Evolutionary conservation across 2,113 vertebrate genomes (phyloP).

Genomic region (Corythoichthys haematopterus): DNA sequence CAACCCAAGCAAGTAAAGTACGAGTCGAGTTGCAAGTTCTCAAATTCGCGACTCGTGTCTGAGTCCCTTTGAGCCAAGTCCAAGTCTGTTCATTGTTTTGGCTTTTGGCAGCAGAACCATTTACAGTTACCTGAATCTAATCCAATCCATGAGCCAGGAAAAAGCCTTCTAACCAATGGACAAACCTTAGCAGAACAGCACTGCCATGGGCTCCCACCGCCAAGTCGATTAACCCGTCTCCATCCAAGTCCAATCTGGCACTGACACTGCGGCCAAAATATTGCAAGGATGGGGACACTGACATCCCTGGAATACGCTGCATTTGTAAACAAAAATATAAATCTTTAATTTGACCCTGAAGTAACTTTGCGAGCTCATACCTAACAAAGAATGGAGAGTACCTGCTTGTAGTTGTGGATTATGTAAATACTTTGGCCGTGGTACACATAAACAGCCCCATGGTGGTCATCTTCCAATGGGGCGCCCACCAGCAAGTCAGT

Average conservation of each 20-base stretch:
- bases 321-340: constrained; percentile 5
- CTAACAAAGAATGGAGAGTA: constrained; percentile 26
- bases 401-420: constrained; percentile 78
- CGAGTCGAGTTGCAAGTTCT: no score
- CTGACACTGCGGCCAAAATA: constrained; percentile 94
- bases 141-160: neutral
- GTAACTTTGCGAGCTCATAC: neutral
- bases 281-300: constrained; percentile 72
- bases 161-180: neutral
- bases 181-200: constrained; percentile 79
- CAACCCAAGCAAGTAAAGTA: no score
- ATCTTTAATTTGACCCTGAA: constrained; percentile 13
- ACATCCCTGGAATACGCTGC: constrained; percentile 79
- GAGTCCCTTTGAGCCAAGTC: no score
- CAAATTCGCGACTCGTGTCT: no score
- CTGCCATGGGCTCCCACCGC: constrained; percentile 87
- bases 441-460: constrained; percentile 86
- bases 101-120: no score
- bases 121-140: neutral
- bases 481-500: constrained; percentile 84
- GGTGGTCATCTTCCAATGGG: constrained; percentile 87
- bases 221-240: constrained; percentile 84
- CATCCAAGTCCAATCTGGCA: constrained; percentile 80
- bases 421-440: constrained; percentile 74
- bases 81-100: no score